phyloP scores from a whole-genome alignment of 2,113 vertebrate species.

The Gallinago jamesoni region DNA sequence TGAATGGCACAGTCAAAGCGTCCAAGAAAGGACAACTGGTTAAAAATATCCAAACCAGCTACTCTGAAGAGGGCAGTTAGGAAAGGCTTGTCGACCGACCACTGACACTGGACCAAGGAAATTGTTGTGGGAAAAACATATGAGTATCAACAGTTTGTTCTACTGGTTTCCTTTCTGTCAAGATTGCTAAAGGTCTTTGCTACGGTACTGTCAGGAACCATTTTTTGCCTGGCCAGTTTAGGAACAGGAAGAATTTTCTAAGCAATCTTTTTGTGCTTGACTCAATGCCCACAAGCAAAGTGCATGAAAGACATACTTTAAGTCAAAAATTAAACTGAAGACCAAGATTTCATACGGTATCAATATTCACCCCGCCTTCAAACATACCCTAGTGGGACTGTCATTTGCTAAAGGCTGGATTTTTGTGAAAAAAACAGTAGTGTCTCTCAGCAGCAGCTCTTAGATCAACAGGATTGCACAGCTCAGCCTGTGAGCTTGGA shows the following conservation, averaged over 20 bases:
- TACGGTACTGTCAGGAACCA: background rate
- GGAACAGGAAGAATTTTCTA: background rate
- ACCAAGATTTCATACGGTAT: background rate
- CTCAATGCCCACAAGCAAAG: background rate
- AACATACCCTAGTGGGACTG: background rate
- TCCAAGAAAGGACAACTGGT: background rate
- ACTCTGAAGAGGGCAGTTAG: background rate
- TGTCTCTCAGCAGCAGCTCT: background rate
- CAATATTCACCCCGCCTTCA: background rate
- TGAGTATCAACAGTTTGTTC: background rate
- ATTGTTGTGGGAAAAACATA: background rate
- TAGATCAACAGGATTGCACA: background rate
- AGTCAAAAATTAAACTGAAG: background rate
- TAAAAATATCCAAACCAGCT: background rate
- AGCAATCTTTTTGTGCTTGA: background rate
- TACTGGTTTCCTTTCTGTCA: background rate
- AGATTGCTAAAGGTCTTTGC: background rate
- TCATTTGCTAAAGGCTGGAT: background rate
- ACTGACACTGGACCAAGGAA: background rate
- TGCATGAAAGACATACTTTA: background rate
- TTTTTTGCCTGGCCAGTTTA: slow-evolving; percentile 25
- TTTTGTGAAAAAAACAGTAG: background rate
- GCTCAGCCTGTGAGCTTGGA: background rate
- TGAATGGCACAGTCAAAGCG: background rate
- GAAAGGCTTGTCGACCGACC: background rate